phyloP scores from a whole-genome alignment of 1,140 invertebrate genomes.

The Neoseiulus cucumeris region DNA sequence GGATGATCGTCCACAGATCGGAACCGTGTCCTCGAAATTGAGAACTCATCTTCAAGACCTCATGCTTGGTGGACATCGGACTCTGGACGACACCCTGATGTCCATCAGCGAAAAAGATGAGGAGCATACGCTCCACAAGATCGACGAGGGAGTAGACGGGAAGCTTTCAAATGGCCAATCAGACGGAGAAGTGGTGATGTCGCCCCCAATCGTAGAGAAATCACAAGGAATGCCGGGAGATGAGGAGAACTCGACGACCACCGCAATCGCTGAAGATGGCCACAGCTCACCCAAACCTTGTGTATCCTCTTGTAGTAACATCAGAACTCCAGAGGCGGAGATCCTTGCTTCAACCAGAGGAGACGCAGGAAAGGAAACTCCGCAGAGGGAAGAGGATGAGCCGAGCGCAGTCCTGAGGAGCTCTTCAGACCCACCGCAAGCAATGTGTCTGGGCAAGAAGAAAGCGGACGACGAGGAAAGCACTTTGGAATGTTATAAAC shows the following conservation, averaged over 20 bases:
- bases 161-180: background rate
- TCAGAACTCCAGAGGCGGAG: background rate
- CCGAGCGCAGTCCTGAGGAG: background rate
- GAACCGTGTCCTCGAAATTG: background rate
- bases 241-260: background rate
- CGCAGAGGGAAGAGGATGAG: background rate
- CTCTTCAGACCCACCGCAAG: background rate
- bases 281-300: background rate
- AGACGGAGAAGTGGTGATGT: background rate
- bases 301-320: background rate
- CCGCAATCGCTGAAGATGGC: background rate
- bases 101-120: background rate
- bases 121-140: no score
- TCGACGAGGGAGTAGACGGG: background rate
- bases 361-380: background rate
- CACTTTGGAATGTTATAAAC: no score
- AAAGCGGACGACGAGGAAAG: background rate
- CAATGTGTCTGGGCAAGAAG: background rate
- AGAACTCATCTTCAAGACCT: background rate
- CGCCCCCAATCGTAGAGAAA: background rate
- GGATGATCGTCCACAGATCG: background rate
- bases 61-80: background rate
- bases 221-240: background rate
- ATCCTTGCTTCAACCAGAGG: background rate
- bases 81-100: background rate